phyloP scores from a whole-genome alignment of 2,113 vertebrate genomes.

The Trematocara marginatum region DNA sequence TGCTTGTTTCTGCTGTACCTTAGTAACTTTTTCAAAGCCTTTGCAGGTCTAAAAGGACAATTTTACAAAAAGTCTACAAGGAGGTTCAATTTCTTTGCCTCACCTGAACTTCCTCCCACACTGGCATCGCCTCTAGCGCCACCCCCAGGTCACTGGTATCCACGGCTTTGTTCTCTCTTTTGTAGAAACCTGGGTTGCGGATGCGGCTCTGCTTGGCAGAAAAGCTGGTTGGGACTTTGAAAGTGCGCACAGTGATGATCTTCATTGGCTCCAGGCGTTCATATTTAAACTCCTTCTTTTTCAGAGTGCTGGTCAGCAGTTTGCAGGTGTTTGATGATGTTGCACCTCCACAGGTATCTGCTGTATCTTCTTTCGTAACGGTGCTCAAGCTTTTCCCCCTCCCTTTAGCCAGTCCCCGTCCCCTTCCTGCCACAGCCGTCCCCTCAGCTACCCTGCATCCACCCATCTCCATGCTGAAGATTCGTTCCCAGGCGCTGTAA shows the following conservation, averaged over 20 bases:
- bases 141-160: constrained; percentile 87
- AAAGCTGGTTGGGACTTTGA: constrained; percentile 87
- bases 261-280: constrained; percentile 83
- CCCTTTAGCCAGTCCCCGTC: neutral
- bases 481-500: constrained; percentile 84
- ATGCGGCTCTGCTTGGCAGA: constrained; percentile 78
- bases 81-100: neutral
- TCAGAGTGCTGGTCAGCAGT: constrained; percentile 25
- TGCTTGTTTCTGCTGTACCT: neutral
- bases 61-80: neutral
- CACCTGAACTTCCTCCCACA: constrained; percentile 79
- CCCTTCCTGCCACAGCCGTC: neutral
- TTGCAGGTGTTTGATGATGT: neutral
- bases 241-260: constrained; percentile 85
- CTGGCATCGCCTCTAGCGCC: constrained; percentile 73
- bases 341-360: neutral
- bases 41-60: neutral
- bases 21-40: neutral
- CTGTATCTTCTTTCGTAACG: constrained; percentile 10
- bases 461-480: constrained; percentile 88
- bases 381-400: neutral
- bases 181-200: constrained; percentile 78
- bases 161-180: constrained; percentile 74
- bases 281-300: constrained; percentile 74
- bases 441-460: constrained; percentile 70